A percentile compares a stretch with the other conserved stretches of the same genome.
These are phyloP conservation scores for Solea solea DNA, from an alignment of 2,113 vertebrate species.

Conservation along the genomic window DNA sequence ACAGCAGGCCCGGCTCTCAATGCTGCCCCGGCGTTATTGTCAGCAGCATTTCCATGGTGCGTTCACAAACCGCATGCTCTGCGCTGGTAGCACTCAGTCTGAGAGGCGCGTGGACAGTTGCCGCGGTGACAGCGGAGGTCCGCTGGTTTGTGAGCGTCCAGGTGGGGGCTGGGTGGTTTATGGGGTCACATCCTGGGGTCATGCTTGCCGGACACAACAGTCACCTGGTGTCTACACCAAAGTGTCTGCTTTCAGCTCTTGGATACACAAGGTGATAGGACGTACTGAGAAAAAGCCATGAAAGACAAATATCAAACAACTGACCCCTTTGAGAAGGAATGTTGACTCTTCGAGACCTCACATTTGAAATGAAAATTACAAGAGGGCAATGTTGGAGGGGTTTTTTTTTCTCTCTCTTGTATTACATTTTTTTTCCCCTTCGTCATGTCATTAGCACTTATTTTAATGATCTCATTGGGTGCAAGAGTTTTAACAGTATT, in stretches of 20 bases:
- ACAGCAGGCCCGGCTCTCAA: conserved; percentile 90
- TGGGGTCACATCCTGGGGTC: conserved; percentile 97
- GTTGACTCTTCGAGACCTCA: conserved; percentile 8
- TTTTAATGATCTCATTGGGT: conserved; percentile 31
- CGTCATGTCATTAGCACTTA: conserved; percentile 61
- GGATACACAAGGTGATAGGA: conserved; percentile 90
- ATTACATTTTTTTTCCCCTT: neutral
- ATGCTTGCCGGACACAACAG: conserved; percentile 90
- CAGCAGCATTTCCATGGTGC: conserved; percentile 87
- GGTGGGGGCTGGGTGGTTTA: conserved; percentile 92
- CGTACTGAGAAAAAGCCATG: conserved; percentile 23
- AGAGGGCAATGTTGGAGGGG: too few species aligned
- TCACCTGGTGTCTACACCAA: conserved; percentile 97
- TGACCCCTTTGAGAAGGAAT: neutral
- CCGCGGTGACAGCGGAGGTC: conserved; percentile 96
- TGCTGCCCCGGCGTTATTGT: conserved; percentile 89
- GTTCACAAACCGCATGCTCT: conserved; percentile 96
- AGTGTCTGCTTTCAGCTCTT: conserved; percentile 91
- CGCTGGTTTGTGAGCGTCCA: conserved; percentile 89
- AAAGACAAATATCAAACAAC: neutral
- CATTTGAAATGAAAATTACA: neutral
- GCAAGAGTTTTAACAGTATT: conserved; percentile 14
- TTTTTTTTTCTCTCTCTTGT: too few species aligned
- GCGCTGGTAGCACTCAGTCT: conserved; percentile 86
- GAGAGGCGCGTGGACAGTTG: conserved; percentile 93